Evolutionary conservation across 1,140 invertebrate genomes (phyloP).

Genomic region (Teleogryllus occipitalis): DNA sequence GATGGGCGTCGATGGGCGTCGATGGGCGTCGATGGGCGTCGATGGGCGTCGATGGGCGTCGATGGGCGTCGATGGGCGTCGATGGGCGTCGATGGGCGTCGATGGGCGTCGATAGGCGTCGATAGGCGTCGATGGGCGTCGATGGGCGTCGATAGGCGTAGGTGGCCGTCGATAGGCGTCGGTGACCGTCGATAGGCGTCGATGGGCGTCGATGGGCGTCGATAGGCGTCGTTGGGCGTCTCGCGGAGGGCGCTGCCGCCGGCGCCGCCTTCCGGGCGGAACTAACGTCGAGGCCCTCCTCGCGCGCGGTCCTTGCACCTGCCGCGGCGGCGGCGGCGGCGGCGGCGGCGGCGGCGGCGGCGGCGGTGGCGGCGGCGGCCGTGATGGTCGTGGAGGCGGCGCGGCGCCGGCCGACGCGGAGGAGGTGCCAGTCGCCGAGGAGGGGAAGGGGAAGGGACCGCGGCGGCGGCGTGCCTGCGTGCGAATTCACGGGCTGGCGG

Average conservation of each 20-base stretch:
- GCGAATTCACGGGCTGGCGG: no score
- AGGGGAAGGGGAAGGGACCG: neutral
- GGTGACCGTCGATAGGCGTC: no score
- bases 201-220: neutral
- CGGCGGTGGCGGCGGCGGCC: no score
- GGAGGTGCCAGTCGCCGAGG: neutral
- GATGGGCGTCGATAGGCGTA: neutral
- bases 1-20: no score
- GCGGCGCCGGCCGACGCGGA: neutral
- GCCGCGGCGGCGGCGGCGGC: no score
- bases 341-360: no score
- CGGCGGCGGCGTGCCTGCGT: no score
- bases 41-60: neutral
- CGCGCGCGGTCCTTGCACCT: no score
- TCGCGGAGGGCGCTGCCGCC: no score
- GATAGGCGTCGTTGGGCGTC: neutral
- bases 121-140: neutral
- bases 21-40: neutral
- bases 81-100: neutral
- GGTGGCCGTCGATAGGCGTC: no score
- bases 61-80: neutral
- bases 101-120: neutral
- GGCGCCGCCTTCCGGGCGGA: neutral
- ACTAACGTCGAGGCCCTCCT: neutral
- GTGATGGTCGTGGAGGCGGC: no score